phyloP scores from a whole-genome alignment of 2,888 invertebrate species.

The Eupithecia subumbrata region DNA sequence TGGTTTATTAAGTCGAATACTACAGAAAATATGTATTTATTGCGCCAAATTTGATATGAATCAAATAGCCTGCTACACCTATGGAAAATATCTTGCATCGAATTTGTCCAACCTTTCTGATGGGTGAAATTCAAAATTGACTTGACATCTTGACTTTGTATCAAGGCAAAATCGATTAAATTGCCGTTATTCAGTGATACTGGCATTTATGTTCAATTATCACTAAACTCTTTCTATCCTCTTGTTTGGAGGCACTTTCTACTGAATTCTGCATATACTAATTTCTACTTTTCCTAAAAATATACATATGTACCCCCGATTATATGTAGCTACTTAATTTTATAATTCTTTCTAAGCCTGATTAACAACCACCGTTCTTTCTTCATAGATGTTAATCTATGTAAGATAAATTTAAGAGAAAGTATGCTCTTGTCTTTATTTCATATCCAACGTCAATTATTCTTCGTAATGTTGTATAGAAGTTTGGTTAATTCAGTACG shows the following conservation, averaged over 20 bases:
- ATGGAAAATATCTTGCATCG: too few species aligned
- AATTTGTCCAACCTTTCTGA: not conserved
- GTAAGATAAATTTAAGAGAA: constrained; percentile 13
- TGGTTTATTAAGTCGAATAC: too few species aligned
- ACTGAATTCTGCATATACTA: not conserved
- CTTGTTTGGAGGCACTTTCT: not conserved
- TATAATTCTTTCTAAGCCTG: not conserved
- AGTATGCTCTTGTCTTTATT: constrained; percentile 14
- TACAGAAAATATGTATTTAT: too few species aligned
- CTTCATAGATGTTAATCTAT: constrained; percentile 1
- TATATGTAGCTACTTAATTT: too few species aligned
- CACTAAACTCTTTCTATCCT: not conserved
- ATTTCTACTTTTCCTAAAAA: not conserved
- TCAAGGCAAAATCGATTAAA: not conserved
- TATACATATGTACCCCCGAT: too few species aligned
- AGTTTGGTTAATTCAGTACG: not conserved
- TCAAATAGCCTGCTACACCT: too few species aligned
- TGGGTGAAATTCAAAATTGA: not conserved
- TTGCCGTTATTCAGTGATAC: too few species aligned
- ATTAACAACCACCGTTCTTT: not conserved
- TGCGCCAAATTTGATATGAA: too few species aligned
- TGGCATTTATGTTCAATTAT: too few species aligned
- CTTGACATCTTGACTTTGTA: not conserved
- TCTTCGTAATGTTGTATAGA: constrained; percentile 3
- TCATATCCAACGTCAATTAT: constrained; percentile 15